These are phyloP conservation scores for Kuschelorhynchus macadamiae DNA, from an alignment of 2,888 invertebrate genomes.

Conservation along the genomic window DNA sequence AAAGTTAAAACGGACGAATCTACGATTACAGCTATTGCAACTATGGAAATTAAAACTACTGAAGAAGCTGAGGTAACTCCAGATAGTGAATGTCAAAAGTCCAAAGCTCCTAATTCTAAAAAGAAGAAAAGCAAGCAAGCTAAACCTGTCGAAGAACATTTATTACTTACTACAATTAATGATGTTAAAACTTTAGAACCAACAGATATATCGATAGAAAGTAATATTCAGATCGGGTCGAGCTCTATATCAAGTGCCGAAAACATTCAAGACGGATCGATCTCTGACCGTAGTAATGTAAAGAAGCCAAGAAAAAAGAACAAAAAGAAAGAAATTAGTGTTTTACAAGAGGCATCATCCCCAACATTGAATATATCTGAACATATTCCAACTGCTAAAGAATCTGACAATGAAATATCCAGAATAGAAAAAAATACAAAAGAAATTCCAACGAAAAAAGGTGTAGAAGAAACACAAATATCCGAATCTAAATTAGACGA, in stretches of 20 bases:
- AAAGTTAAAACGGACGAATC: slow-evolving; percentile 1
- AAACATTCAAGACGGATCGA: no score
- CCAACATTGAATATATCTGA: neutral
- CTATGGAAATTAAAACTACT: neutral
- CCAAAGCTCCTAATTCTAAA: slow-evolving; percentile 15
- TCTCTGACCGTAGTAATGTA: no score
- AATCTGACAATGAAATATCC: neutral
- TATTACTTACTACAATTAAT: neutral
- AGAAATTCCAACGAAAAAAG: neutral
- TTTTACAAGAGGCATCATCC: neutral
- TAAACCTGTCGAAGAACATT: neutral
- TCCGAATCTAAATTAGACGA: no score
- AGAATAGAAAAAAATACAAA: neutral
- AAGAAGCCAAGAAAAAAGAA: slow-evolving; percentile 18
- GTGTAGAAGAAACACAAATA: neutral
- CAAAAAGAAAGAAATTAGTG: neutral
- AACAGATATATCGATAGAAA: no score
- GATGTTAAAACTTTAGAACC: neutral
- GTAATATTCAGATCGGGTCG: no score
- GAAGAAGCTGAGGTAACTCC: neutral
- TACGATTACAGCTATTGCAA: neutral
- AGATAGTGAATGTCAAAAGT: neutral
- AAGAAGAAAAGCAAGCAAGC: slow-evolving; percentile 11
- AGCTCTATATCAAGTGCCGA: neutral
- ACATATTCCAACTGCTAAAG: neutral